Conservation (phyloP, 2,113 vertebrate genomes). For the Podarcis raffonei region DNA sequence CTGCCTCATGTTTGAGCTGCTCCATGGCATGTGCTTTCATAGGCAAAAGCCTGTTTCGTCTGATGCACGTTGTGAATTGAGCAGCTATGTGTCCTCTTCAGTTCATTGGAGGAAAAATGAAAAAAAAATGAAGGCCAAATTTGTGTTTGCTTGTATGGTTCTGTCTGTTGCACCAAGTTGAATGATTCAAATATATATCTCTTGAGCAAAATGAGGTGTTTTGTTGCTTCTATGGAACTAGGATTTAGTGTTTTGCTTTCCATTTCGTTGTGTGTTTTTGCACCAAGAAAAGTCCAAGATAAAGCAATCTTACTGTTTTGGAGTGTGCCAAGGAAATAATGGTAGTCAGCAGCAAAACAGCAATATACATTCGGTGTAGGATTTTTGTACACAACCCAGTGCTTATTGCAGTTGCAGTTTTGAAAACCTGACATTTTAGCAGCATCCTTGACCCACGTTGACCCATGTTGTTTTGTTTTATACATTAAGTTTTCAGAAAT, state of each 20-base stretch:
- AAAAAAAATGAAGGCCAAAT: background rate
- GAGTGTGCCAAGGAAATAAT: background rate
- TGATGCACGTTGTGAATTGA: background rate
- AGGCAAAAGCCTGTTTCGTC: background rate
- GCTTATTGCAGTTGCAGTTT: background rate
- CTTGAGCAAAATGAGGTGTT: background rate
- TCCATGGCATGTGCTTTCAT: background rate
- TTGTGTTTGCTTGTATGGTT: background rate
- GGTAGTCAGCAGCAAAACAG: background rate
- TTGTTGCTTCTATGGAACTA: background rate
- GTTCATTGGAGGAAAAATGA: background rate
- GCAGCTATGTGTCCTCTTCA: background rate
- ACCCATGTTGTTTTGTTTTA: background rate
- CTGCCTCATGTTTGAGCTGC: background rate
- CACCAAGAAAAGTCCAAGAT: background rate
- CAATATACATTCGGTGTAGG: background rate
- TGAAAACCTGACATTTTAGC: background rate
- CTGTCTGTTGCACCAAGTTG: background rate
- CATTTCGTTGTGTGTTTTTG: background rate
- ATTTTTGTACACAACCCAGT: background rate
- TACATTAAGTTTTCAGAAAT: background rate
- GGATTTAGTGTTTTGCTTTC: background rate
- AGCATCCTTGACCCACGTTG: background rate
- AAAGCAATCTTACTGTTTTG: background rate
- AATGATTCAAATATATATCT: background rate